Conservation (phyloP, 2,113 vertebrate genomes). For the Apodemus sylvaticus region DNA sequence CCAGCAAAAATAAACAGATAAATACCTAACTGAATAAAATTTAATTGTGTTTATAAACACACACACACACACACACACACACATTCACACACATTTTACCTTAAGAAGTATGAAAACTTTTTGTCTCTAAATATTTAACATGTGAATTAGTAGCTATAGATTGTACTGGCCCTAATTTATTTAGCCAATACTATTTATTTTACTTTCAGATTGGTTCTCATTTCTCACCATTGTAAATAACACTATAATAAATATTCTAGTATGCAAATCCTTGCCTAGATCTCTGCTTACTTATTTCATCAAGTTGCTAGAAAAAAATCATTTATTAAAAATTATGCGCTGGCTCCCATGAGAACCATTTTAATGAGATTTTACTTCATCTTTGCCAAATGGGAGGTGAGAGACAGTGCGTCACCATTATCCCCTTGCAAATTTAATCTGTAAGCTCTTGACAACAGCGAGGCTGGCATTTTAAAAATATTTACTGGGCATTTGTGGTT, state of each 20-base stretch:
- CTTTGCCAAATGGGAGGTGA: background rate
- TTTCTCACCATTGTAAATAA: constrained; percentile 18
- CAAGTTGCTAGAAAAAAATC: background rate
- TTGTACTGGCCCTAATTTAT: background rate
- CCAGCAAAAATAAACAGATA: background rate
- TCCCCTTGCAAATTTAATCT: background rate
- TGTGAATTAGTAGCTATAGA: background rate
- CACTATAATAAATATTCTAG: background rate
- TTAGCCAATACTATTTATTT: background rate
- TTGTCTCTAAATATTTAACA: background rate
- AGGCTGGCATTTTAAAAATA: background rate
- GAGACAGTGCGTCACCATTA: background rate
- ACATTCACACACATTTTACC: background rate
- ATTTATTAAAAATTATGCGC: constrained; percentile 18
- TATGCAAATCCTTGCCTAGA: background rate
- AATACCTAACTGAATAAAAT: background rate
- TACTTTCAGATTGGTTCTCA: background rate
- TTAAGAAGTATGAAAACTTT: background rate
- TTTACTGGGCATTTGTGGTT: constrained; percentile 4
- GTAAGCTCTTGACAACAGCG: background rate
- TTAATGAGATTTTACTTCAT: background rate
- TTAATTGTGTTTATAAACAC: background rate
- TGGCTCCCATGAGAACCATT: constrained; percentile 9
- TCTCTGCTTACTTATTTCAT: constrained; percentile 31
- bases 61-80: background rate